These are phyloP conservation scores for Gnathonemus echidnorhynchus DNA, from an alignment of 2,113 vertebrate species.

Conservation along the genomic window DNA sequence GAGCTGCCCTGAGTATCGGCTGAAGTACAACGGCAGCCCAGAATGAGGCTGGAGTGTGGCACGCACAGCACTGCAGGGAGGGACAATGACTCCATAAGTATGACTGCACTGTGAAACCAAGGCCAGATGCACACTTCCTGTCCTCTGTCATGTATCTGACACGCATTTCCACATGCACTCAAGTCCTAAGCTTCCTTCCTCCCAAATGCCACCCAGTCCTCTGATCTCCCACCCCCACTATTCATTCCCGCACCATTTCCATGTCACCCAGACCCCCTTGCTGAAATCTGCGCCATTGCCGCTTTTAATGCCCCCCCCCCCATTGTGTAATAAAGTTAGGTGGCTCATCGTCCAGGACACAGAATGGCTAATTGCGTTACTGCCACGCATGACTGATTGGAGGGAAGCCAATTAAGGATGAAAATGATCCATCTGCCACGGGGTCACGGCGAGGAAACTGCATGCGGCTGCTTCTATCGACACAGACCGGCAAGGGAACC, in stretches of 20 bases:
- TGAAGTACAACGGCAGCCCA: neutral
- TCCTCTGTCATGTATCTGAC: neutral
- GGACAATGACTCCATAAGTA: neutral
- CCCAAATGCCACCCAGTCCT: neutral
- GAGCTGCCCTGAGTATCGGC: neutral
- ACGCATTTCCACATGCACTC: neutral
- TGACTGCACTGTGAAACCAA: neutral
- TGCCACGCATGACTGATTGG: slow-evolving; percentile 41
- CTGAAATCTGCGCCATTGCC: neutral
- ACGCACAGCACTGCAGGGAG: neutral
- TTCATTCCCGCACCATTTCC: slow-evolving; percentile 41
- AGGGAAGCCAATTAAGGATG: slow-evolving; percentile 40
- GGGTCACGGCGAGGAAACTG: slow-evolving; percentile 5
- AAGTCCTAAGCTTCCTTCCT: neutral
- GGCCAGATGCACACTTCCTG: neutral
- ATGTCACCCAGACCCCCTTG: slow-evolving; percentile 21
- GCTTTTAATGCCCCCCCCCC: neutral
- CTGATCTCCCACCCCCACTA: slow-evolving; percentile 34
- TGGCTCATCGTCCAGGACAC: slow-evolving; percentile 49
- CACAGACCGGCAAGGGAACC: neutral
- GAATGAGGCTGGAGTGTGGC: neutral
- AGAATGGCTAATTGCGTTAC: slow-evolving; percentile 54
- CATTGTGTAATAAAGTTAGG: slow-evolving; percentile 36
- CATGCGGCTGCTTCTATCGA: neutral
- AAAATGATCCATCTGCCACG: slow-evolving; percentile 32